Conservation (phyloP, 2,888 invertebrate genomes). For the Noctua janthe region DNA sequence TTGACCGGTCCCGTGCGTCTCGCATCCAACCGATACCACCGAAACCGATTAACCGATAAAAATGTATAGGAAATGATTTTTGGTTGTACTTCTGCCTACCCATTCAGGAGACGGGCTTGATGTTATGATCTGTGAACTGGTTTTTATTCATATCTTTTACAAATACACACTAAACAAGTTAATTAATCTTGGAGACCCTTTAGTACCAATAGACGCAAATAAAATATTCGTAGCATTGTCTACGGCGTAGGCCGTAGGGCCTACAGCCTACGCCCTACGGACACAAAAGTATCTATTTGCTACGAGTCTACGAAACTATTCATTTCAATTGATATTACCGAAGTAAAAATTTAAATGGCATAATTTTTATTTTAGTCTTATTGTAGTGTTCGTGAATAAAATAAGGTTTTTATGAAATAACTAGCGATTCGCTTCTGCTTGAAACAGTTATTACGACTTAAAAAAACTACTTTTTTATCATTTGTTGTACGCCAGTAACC, state of each 20-base stretch:
- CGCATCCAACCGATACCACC: too few species aligned
- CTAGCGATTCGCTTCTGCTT: not conserved
- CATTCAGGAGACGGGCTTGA: not conserved
- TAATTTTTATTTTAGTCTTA: not conserved
- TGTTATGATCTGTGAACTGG: not conserved
- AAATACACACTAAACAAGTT: not conserved
- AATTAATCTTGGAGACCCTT: not conserved
- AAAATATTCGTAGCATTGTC: slow-evolving; percentile 28
- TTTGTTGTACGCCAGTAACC: not conserved
- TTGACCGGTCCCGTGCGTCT: too few species aligned
- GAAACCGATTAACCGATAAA: not conserved
- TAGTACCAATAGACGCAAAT: not conserved
- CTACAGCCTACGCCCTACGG: slow-evolving; percentile 46
- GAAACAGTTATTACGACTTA: not conserved
- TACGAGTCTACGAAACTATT: slow-evolving; percentile 45
- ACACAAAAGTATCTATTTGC: slow-evolving; percentile 18
- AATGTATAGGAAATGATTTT: not conserved
- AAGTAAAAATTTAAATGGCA: not conserved
- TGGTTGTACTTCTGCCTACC: not conserved
- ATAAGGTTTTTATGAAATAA: not conserved
- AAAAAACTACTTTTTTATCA: not conserved
- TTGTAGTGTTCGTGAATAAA: not conserved
- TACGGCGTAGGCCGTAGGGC: slow-evolving; percentile 51
- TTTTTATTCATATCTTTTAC: not conserved
- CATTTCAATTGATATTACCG: not conserved